Base-by-base conservation (phyloP, 2,888 invertebrate species). In the Caenorhabditis doughertyi region DNA sequence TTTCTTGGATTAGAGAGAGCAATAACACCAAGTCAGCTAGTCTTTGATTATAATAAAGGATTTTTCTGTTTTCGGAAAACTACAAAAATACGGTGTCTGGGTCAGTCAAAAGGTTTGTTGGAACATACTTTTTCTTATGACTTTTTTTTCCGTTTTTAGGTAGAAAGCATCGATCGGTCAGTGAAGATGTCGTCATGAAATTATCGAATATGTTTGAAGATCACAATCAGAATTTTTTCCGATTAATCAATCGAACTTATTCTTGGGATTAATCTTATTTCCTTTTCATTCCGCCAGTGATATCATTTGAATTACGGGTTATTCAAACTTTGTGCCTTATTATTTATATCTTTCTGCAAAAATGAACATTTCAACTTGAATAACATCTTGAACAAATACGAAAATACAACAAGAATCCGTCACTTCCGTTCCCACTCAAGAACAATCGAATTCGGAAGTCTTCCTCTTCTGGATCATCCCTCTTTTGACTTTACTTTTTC, bases 11-110 rank as follows among this genome's bases (percentile, higher is more conserved):
- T 96, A 84, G 94, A 94, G 77, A 93, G 94, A 11, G 93, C 94
- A 64, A 95, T 96, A 86, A 95, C 95, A 71, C 94, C 95, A 89
- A 95, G 95, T 92, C 96, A 97, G 93, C 96, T 98, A 93, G 97
- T 97, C 93, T 98, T 96, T 93, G 98, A 99, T 93, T 95, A 95
- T 93, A 97, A 96, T 18, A 97, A 97, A 93, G 97, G 98, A 81
- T 97, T 99, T 93, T 98, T 96, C 93, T 98, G 98, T 92, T 92
- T 93, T 83, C 80, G 85, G 9, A 83, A 64, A 51, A 62, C 71
- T 0, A 56, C 58, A 9, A 79, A 56, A 39, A 72, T 80, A 21
- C 74, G 77, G 47, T 92, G 91, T 83, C 72, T 91, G 60, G 91
- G 92, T 13, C 83, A 87, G 39, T 82, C 82, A 16, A 90, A 86